Base-by-base conservation (phyloP, 1,140 invertebrate genomes). In the Papilio machaon region DNA sequence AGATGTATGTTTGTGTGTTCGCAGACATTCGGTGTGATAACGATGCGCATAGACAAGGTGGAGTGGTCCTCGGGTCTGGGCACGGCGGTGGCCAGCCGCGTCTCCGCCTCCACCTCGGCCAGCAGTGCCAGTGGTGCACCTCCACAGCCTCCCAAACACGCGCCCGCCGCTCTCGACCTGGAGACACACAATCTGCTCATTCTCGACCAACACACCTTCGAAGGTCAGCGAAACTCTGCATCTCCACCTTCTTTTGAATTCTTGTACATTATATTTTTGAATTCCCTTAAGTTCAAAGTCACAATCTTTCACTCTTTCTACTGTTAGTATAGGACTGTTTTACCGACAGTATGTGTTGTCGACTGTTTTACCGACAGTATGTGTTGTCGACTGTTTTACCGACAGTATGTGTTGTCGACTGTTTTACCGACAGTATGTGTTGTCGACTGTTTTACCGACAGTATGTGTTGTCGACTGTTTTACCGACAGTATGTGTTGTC, bases 161-260 rank as follows among this genome's bases (percentile, higher is more conserved):
- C 43, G 97, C 97, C 82, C 98, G 97, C 2, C 96, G 97, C 91
- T 96, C 97, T 77, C 95, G 98, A 99, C 95, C 96, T 99, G 17
- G 99, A 99, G 95, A 96, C 99, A 15, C 97, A 99, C 91, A 99
- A 98, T 94, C 95, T 99, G 54, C 95, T 99, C 5, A 96, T 99
- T 46, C 97, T 99, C 81, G 98, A 99, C 95, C 98, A 99, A 89
- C 98, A 99, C 91, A 99, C 99, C 0, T 99, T 99, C 92, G 98
- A 99, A 95, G 96, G 88, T 87, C 17, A 15, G 0, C 4, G 4
- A 4, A 7, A 43, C 38, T 43, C 38, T 43, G 38, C 38, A 43
- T 43, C 38, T 43, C 38, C 7, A 30, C 2, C 23, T 30, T n/a
- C n/a, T n/a, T n/a, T n/a, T n/a, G n/a, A n/a, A n/a, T n/a, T n/a